phyloP scores from a whole-genome alignment of 2,888 invertebrate genomes.

The Cryptops parisi region DNA sequence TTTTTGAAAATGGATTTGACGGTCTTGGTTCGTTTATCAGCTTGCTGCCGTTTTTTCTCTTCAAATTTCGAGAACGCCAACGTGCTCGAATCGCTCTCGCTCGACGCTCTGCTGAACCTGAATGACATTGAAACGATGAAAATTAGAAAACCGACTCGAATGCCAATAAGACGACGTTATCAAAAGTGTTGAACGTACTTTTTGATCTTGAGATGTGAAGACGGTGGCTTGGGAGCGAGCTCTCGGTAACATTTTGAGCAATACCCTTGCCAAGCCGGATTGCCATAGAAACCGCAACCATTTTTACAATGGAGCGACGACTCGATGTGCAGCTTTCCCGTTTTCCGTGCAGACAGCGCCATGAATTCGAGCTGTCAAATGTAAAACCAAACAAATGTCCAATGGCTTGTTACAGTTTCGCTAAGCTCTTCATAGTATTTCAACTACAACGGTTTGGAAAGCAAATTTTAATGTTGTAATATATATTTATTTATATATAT shows the following conservation, averaged over 20 bases:
- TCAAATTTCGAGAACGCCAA: constrained; percentile 63
- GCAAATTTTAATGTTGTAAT: too few species aligned
- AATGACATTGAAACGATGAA: too few species aligned
- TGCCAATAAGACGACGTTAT: too few species aligned
- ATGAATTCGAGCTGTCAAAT: too few species aligned
- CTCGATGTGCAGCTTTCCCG: constrained; percentile 18
- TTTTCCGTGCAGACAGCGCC: constrained; percentile 7
- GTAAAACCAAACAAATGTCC: too few species aligned
- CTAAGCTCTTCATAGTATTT: too few species aligned
- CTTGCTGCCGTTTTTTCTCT: constrained; percentile 66
- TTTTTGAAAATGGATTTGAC: constrained; percentile 63
- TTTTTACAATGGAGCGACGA: constrained; percentile 80
- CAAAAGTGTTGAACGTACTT: constrained; percentile 8
- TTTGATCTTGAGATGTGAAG: constrained; percentile 2
- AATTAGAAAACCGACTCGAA: too few species aligned
- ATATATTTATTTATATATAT: too few species aligned
- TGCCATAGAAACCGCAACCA: constrained; percentile 94
- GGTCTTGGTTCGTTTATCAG: constrained; percentile 61
- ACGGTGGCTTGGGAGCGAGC: constrained; percentile 28
- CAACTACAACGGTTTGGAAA: too few species aligned
- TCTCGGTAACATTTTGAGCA: constrained; percentile 94
- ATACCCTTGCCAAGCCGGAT: constrained; percentile 93
- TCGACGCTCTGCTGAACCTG: constrained; percentile 10
- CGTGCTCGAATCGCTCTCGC: constrained; percentile 13
- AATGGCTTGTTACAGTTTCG: too few species aligned